phyloP scores from a whole-genome alignment of 2,113 vertebrate species.

The Pseudopodoces humilis region DNA sequence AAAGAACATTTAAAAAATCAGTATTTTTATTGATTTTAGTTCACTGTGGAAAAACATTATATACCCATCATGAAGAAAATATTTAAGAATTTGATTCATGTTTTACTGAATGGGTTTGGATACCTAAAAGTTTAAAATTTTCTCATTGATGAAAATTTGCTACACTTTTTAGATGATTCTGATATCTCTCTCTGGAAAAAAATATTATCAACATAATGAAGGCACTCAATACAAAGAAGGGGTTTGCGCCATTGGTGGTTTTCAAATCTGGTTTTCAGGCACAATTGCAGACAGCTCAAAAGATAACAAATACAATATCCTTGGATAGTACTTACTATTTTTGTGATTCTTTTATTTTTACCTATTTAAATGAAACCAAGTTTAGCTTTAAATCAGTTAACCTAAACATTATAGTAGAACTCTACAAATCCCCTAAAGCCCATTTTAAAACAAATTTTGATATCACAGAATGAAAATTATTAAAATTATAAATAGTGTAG shows the following conservation, averaged over 20 bases:
- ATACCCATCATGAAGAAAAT: neutral
- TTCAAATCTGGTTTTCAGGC: neutral
- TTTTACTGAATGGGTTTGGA: neutral
- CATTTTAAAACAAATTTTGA: neutral
- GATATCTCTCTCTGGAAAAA: neutral
- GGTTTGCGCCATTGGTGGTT: neutral
- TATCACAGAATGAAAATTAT: neutral
- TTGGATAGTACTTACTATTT: neutral
- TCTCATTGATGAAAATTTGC: neutral
- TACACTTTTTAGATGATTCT: neutral
- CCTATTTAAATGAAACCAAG: neutral
- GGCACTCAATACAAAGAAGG: neutral
- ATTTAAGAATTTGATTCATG: neutral
- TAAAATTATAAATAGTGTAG: neutral
- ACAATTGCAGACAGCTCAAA: neutral
- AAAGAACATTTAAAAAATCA: neutral
- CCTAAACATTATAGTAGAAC: neutral
- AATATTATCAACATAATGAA: neutral
- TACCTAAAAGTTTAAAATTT: neutral
- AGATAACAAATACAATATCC: neutral
- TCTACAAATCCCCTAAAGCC: neutral
- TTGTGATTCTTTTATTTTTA: neutral
- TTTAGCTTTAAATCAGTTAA: neutral
- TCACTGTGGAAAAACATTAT: neutral
- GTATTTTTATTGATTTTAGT: neutral